Percentiles rank a stretch among this genome's conserved stretches.
phyloP scores from a whole-genome alignment of 2,113 vertebrate genomes.

The Proterorhinus semilunaris region DNA sequence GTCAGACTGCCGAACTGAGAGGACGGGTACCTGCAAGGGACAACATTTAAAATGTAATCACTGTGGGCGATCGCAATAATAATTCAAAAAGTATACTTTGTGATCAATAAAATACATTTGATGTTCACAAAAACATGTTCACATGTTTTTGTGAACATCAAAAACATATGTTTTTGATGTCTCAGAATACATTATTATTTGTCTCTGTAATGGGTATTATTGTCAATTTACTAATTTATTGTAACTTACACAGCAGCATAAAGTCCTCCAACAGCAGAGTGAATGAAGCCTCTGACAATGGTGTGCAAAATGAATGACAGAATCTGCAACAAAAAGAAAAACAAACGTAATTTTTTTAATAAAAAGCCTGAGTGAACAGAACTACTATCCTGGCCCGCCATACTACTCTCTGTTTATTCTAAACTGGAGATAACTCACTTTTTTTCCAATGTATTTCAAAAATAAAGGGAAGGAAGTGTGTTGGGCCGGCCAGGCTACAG shows the following conservation, averaged over 20 bases:
- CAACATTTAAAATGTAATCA: background rate
- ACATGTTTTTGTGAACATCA: too few relatives aligned
- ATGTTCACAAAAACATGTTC: too few relatives aligned
- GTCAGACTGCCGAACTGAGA: conserved; percentile 97
- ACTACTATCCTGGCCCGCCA: background rate
- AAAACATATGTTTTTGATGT: too few relatives aligned
- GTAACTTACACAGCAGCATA: conserved; percentile 95
- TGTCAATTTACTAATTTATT: background rate
- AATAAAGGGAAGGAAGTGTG: too few relatives aligned
- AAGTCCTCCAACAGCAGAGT: conserved; percentile 92
- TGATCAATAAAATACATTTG: too few relatives aligned
- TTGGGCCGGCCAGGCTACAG: too few relatives aligned
- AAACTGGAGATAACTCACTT: too few relatives aligned
- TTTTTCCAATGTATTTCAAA: too few relatives aligned
- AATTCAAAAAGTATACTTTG: too few relatives aligned
- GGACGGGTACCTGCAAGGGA: conserved; percentile 88
- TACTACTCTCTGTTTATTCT: too few relatives aligned
- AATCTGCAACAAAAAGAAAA: conserved; percentile 76
- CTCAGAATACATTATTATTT: too few relatives aligned
- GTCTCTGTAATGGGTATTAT: background rate
- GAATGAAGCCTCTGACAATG: conserved; percentile 95
- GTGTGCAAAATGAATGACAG: conserved; percentile 96
- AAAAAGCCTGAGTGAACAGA: background rate
- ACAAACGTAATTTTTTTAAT: background rate
- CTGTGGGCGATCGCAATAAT: too few relatives aligned